phyloP scores from a whole-genome alignment of 2,113 vertebrate species.

The Chloropsis cyanopogon region DNA sequence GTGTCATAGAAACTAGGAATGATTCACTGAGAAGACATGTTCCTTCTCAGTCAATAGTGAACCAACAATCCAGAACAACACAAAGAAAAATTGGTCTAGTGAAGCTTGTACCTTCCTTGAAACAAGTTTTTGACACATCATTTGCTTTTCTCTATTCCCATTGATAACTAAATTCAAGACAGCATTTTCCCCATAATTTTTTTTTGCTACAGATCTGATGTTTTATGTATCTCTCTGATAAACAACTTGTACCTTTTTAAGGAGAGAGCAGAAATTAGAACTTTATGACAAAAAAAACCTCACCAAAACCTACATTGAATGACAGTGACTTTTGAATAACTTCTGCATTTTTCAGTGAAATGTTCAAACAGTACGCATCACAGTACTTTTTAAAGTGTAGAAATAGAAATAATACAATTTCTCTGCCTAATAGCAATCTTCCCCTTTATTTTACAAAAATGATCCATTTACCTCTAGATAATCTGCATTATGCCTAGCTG shows the following conservation, averaged over 20 bases:
- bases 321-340: not conserved
- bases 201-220: not conserved
- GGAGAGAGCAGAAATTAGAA: not conserved
- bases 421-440: not conserved
- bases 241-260: not conserved
- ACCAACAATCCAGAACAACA: not conserved
- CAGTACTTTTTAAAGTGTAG: not conserved
- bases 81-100: not conserved
- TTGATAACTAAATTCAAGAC: not conserved
- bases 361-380: not conserved
- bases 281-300: not conserved
- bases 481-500: not conserved
- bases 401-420: not conserved
- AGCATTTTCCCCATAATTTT: not conserved
- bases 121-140: not conserved
- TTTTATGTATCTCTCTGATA: not conserved
- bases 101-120: not conserved
- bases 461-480: not conserved
- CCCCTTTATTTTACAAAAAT: not conserved
- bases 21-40: constrained; percentile 11
- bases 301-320: not conserved
- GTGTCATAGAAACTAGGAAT: constrained; percentile 43
- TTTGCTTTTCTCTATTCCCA: not conserved
- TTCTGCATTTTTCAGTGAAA: not conserved
- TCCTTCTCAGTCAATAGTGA: not conserved